Evolutionary conservation across 2,113 vertebrate genomes (phyloP).

Genomic region (Boulengeromyrus knoepffleri): DNA sequence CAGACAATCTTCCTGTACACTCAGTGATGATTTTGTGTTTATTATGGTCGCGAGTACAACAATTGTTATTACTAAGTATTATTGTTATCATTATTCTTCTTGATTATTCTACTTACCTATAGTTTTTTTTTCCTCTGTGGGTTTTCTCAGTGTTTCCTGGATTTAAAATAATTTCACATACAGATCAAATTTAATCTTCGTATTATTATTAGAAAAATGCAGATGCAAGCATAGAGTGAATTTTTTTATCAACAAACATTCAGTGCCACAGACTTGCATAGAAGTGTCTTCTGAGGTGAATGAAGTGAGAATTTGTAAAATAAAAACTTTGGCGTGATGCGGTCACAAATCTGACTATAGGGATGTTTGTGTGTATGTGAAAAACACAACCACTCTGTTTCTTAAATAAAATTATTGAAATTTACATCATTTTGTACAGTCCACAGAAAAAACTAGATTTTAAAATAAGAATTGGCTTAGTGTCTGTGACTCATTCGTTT

Average conservation of each 20-base stretch:
- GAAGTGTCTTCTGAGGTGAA: slow-evolving; percentile 50
- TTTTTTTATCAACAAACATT: slow-evolving; percentile 10
- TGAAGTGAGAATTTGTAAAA: slow-evolving; percentile 46
- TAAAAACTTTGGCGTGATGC: slow-evolving; percentile 29
- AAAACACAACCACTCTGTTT: slow-evolving; percentile 29
- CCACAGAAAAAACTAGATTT: background rate
- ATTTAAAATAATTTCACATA: slow-evolving; percentile 64
- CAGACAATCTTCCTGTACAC: slow-evolving; percentile 66
- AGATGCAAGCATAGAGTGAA: slow-evolving; percentile 39
- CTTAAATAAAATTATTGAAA: background rate
- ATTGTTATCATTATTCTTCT: slow-evolving; percentile 61
- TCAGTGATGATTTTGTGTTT: slow-evolving; percentile 60
- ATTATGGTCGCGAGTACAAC: slow-evolving; percentile 67
- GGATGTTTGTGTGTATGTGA: slow-evolving; percentile 32
- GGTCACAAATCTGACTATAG: slow-evolving; percentile 25
- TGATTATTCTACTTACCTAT: slow-evolving; percentile 59
- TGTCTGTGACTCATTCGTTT: slow-evolving; percentile 29
- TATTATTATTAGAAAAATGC: slow-evolving; percentile 47
- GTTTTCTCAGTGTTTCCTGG: slow-evolving; percentile 65
- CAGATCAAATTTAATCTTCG: slow-evolving; percentile 52
- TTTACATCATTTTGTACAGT: background rate
- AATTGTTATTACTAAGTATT: slow-evolving; percentile 66
- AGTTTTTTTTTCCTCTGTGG: slow-evolving; percentile 62
- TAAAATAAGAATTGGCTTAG: slow-evolving; percentile 53
- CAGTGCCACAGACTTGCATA: slow-evolving; percentile 43